phyloP scores from a whole-genome alignment of 2,113 vertebrate genomes.

The Rhinoptilus africanus region DNA sequence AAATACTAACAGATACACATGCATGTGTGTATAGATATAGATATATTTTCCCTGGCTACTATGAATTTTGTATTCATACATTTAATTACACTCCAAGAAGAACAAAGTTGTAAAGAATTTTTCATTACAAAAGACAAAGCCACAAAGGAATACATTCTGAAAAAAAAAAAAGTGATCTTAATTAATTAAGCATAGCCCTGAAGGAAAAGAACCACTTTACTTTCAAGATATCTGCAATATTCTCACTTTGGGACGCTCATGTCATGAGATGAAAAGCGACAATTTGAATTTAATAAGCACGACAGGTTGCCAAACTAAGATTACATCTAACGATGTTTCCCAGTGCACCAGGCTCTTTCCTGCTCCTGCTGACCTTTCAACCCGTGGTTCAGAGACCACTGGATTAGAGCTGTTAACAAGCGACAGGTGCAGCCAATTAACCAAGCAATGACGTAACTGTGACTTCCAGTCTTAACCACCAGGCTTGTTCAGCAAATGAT shows the following conservation, averaged over 20 bases:
- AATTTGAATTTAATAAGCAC: slow-evolving; percentile 71
- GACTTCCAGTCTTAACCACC: slow-evolving; percentile 63
- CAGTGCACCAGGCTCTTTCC: slow-evolving; percentile 45
- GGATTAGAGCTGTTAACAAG: slow-evolving; percentile 79
- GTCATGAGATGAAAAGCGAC: slow-evolving; percentile 1
- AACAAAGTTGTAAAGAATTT: not conserved
- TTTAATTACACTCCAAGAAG: not conserved
- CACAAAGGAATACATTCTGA: not conserved
- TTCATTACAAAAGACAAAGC: not conserved
- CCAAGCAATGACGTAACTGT: slow-evolving; percentile 56
- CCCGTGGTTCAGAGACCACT: slow-evolving; percentile 59
- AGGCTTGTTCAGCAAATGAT: slow-evolving; percentile 30
- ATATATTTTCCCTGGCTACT: not conserved
- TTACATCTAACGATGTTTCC: slow-evolving; percentile 70
- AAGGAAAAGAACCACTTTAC: not conserved
- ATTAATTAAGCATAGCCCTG: not conserved
- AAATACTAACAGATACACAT: not conserved
- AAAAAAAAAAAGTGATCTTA: not conserved
- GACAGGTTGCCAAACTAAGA: slow-evolving; percentile 70
- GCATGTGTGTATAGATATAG: no score
- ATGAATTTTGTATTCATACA: not conserved
- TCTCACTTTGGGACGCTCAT: not conserved
- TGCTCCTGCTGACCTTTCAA: slow-evolving; percentile 73
- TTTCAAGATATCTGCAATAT: not conserved
- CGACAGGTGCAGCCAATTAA: slow-evolving; percentile 86